Percentiles rank a stretch among this genome's conserved stretches.
Evolutionary conservation across 1,140 invertebrate genomes (phyloP).

Genomic region (Euborellia annulipes): DNA sequence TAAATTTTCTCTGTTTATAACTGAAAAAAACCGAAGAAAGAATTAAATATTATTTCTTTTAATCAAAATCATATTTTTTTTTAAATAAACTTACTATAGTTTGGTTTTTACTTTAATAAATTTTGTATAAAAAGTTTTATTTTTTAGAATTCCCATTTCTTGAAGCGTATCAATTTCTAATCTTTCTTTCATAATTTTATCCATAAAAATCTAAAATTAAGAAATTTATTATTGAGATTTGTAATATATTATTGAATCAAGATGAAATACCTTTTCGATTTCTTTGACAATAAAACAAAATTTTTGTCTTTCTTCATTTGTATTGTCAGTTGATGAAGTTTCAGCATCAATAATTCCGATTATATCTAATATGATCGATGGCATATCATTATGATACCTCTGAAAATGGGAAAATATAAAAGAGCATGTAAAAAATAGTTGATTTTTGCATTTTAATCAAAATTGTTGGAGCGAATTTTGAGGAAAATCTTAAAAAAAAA

Average conservation of each 20-base stretch:
- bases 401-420: no score
- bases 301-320: conserved; percentile 47
- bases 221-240: conserved; percentile 15
- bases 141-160: conserved; percentile 81
- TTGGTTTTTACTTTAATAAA: conserved; percentile 98
- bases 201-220: conserved; percentile 53
- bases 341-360: conserved; percentile 65
- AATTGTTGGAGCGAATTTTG: no score
- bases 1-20: conserved; percentile 98
- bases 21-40: no score
- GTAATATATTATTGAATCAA: conserved; percentile 8
- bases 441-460: no score
- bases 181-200: conserved; percentile 76
- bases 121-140: conserved; percentile 84
- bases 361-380: conserved; percentile 60
- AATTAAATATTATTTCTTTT: conserved; percentile 12
- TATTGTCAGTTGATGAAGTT: conserved; percentile 35
- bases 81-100: conserved; percentile 68
- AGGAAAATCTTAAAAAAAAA: no score
- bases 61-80: neutral
- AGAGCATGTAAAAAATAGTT: no score
- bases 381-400: conserved; percentile 55
- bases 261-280: conserved; percentile 42
- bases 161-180: conserved; percentile 86
- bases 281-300: conserved; percentile 64